Percentiles rank a stretch among this genome's conserved stretches.
Evolutionary conservation across 2,113 vertebrate genomes (phyloP).

Genomic region (Crypturellus undulatus): DNA sequence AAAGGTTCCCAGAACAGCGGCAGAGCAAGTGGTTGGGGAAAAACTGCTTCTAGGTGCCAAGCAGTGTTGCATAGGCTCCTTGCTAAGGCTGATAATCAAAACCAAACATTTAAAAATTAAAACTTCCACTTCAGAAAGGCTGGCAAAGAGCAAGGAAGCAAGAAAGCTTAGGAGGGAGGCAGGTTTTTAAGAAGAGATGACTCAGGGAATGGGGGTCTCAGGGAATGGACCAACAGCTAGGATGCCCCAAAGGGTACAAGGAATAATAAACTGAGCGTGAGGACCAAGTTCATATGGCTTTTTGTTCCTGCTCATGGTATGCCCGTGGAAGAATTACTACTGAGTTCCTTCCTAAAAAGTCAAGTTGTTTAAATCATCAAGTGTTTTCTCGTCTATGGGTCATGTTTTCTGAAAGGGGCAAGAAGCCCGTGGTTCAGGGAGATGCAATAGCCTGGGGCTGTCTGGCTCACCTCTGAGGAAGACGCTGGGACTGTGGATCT

Average conservation of each 20-base stretch:
- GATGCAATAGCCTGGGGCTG: not conserved
- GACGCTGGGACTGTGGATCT: not conserved
- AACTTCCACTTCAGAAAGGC: not conserved
- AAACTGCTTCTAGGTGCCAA: not conserved
- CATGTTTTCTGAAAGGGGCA: not conserved
- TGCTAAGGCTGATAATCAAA: not conserved
- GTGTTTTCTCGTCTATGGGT: not conserved
- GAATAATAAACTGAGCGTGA: not conserved
- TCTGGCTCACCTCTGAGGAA: not conserved
- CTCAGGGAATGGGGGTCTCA: not conserved
- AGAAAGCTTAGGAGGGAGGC: not conserved
- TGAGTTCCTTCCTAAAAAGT: not conserved
- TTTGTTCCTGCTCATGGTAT: not conserved
- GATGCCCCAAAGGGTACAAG: not conserved
- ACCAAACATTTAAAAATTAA: not conserved
- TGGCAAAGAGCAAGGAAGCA: not conserved
- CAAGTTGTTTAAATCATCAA: not conserved
- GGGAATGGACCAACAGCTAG: fast-evolving
- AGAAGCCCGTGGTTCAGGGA: not conserved
- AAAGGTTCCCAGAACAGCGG: constrained; percentile 1
- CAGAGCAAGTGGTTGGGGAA: not conserved
- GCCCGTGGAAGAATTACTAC: not conserved
- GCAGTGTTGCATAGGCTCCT: not conserved
- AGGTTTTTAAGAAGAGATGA: not conserved
- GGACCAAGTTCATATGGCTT: fast-evolving